A percentile compares a stretch with the other conserved stretches of the same genome.
Conservation (phyloP, 2,888 invertebrate genomes). For the Ochlodes sylvanus region DNA sequence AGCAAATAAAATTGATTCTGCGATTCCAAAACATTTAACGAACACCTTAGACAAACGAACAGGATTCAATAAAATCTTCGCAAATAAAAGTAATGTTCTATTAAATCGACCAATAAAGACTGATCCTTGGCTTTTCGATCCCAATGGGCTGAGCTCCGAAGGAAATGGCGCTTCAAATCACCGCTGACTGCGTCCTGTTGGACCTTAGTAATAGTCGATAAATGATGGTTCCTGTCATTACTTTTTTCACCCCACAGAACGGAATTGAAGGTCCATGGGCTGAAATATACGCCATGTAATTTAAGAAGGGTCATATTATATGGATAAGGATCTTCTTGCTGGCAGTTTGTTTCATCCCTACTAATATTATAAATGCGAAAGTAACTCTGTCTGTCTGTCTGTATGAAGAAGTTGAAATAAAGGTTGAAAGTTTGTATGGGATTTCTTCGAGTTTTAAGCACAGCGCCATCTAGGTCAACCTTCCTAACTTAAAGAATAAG, state of each 20-base stretch:
- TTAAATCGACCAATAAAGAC: conserved; percentile 42
- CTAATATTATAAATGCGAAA: too few species aligned
- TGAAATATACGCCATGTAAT: conserved; percentile 23
- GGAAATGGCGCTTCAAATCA: conserved; percentile 34
- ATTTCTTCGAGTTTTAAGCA: too few species aligned
- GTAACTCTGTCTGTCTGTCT: too few species aligned
- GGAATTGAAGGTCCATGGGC: conserved; percentile 7
- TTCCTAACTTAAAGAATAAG: too few species aligned
- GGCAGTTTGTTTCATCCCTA: conserved; percentile 11
- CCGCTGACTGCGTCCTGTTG: conserved; percentile 26
- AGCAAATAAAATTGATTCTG: background rate
- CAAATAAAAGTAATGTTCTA: conserved; percentile 42
- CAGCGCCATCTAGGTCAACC: too few species aligned
- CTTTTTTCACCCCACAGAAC: conserved; percentile 32
- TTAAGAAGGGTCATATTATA: conserved; percentile 17
- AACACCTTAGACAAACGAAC: conserved; percentile 4
- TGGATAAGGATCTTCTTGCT: conserved; percentile 14
- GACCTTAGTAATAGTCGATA: conserved; percentile 33
- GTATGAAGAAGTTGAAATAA: too few species aligned
- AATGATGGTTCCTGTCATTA: conserved; percentile 31
- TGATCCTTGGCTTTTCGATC: conserved; percentile 34
- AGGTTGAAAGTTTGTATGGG: too few species aligned
- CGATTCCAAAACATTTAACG: conserved; percentile 3
- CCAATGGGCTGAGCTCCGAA: conserved; percentile 31
- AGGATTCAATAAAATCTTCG: conserved; percentile 19